These are phyloP conservation scores for Circaetus gallicus DNA, from an alignment of 2,113 vertebrate genomes.

Conservation along the genomic window DNA sequence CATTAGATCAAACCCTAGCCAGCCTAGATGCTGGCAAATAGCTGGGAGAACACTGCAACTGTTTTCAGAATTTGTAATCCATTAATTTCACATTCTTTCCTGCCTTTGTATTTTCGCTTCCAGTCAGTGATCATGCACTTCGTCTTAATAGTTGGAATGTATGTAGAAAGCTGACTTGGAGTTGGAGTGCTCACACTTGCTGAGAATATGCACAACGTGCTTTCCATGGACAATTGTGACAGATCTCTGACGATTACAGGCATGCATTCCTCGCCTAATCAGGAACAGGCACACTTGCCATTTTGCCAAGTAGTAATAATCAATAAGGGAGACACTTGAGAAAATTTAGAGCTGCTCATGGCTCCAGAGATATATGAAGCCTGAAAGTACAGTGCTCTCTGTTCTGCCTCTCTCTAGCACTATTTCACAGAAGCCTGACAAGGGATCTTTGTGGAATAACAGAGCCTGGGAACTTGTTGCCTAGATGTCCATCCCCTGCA, in stretches of 20 bases:
- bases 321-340: not conserved
- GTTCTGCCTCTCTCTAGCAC: not conserved
- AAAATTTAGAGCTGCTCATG: not conserved
- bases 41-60: not conserved
- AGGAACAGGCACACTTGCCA: not conserved
- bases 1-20: not conserved
- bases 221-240: not conserved
- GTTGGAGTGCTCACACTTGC: not conserved
- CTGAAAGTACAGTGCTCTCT: not conserved
- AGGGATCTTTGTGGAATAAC: not conserved
- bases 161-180: not conserved
- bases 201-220: not conserved
- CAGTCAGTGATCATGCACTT: not conserved
- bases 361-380: not conserved
- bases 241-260: not conserved
- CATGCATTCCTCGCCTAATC: not conserved
- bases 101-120: not conserved
- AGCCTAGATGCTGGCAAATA: not conserved
- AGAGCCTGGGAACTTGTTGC: not conserved
- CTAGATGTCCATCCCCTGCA: fast-evolving
- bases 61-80: not conserved
- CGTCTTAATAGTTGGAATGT: not conserved
- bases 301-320: not conserved
- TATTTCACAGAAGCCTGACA: not conserved
- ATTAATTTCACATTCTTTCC: not conserved